Base-by-base conservation (phyloP, 2,797 vertebrate species). In the Monodelphis domestica region DNA sequence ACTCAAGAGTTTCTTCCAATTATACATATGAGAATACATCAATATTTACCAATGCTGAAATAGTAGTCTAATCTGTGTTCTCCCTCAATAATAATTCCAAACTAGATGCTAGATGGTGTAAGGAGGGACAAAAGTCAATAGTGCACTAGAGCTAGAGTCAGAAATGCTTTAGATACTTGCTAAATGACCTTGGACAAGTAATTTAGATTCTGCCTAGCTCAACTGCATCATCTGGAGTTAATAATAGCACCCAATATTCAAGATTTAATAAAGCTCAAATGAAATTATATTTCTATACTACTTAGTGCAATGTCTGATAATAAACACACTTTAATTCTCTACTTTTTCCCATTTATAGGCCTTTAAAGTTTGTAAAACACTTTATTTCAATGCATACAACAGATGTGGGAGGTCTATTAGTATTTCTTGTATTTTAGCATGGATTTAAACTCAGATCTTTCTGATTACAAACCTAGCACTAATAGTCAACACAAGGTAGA, bases 11-110 rank as follows among this genome's bases (percentile, higher is more conserved):
- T 70, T 70, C 63, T 70, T 38, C 12, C 59, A 63, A 63, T n/a
- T 14, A 63, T 63, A n/a, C 3, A 63, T 3, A n/a, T n/a, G n/a
- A n/a, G 14, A 63, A 17, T n/a, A n/a, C 4, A 17, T n/a, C 2
- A 2, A 45, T 45, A 38, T 0, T 21, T 26, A 24, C 17, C n/a
- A 21, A 4, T 24, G 1, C 17, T 45, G 6, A n/a, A n/a, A n/a
- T 78, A 21, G 45, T 24, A 24, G 9, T 45, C 17, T 45, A 70
- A 78, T 78, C n/a, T 9, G 38, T 24, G 21, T 78, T 45, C 6
- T 45, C 17, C 17, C 6, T 78, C 38, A 45, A 17, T 24, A 10
- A 78, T 45, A 45, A 45, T 78, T 10, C 15, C 6, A 45, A 78
- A 17, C n/a, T 33, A 70, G 33, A n/a, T 70, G 17, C 2, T 78